Conservation (phyloP, 2,888 invertebrate genomes). For the Hyppa rectilinea region DNA sequence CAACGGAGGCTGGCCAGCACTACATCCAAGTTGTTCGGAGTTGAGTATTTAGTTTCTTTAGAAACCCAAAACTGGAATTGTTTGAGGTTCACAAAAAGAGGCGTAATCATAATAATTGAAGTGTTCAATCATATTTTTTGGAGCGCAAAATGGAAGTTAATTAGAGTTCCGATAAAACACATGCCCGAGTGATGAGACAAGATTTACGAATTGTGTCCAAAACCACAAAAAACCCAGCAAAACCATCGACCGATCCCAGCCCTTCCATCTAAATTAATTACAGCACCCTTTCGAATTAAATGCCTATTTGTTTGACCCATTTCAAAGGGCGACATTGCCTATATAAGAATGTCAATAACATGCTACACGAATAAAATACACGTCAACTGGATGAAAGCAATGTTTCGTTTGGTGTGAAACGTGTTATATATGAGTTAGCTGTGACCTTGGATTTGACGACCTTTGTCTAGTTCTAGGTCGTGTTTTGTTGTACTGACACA, state of each 20-base stretch:
- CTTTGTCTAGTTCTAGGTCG: not conserved
- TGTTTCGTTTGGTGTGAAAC: not conserved
- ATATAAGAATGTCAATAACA: slow-evolving; percentile 40
- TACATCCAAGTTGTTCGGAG: no score
- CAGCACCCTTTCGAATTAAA: slow-evolving; percentile 55
- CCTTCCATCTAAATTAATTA: slow-evolving; percentile 59
- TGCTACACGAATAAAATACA: not conserved
- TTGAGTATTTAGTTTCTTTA: no score
- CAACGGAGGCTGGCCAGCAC: no score
- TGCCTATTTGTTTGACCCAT: slow-evolving; percentile 45
- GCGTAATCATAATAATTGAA: no score
- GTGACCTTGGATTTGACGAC: not conserved
- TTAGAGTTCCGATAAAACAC: no score
- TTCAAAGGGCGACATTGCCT: slow-evolving; percentile 38
- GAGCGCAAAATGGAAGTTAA: no score
- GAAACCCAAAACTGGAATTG: no score
- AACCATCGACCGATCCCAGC: not conserved
- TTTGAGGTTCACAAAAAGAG: no score
- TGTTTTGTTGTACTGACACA: not conserved
- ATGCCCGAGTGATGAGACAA: no score
- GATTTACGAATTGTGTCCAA: not conserved
- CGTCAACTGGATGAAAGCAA: not conserved
- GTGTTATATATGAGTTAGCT: not conserved
- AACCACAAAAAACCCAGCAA: not conserved
- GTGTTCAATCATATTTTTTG: no score